Base-by-base conservation (phyloP, 2,113 vertebrate genomes). In the Paratilapia polleni region DNA sequence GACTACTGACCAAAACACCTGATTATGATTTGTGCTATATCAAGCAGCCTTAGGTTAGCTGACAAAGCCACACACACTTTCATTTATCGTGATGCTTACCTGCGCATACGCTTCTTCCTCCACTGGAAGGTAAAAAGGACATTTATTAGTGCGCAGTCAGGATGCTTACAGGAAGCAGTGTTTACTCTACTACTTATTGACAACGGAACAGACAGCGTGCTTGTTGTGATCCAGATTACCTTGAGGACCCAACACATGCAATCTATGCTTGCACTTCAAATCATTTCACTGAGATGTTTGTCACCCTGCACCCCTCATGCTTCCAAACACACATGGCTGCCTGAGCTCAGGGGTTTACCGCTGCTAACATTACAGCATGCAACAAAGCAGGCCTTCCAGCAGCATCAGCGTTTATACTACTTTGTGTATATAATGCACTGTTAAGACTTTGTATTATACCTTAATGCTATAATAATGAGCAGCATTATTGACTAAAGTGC, bases 81-180 rank as follows among this genome's bases (percentile, higher is more conserved):
- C 0, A 8, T 73, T 34, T 34, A 31, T 73, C 5, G 28, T 0
- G 11, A 24, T 14, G 6, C 96, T 85, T 95, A 98, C 98, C 98
- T 99, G 96, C 97, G 98, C 98, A 99, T 99, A 68, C 98, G 97
- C 96, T 99, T 99, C 97, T 99, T 99, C 93, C 97, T 96, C 98
- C 98, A 99, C 97, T 97, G 74, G 1, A 93, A 85, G 1, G 87
- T 0, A 87, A 84, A 8, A 77, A 41, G 2, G 0, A 87, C 0
- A 63, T 28, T 14, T 1, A 49, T 90, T 60, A 87, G 1, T 24
- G 1, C 8, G 31, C 10, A 56, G 4, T 11, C 4, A n/a, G 1
- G 49, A 1, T 41, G 34, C 15, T 5, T 4, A 31, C 20, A 26
- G 20, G 1, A 19, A 22, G 22, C 54, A 54, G 22, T 22, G n/a